Evolutionary conservation across 1,140 invertebrate species (phyloP).

Genomic region (Eupeodes corollae): DNA sequence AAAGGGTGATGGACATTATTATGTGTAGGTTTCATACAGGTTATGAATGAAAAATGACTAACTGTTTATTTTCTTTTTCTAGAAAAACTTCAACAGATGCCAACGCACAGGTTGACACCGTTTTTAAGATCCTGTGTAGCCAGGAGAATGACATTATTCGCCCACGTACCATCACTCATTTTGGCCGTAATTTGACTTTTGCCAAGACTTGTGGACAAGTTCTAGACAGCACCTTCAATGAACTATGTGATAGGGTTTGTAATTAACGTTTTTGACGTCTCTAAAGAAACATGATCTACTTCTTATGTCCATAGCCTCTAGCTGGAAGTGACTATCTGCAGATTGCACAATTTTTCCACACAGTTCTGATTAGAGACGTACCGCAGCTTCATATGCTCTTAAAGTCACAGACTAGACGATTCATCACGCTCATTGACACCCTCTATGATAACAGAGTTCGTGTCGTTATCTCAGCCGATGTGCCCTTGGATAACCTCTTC

Average conservation of each 20-base stretch:
- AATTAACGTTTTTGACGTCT: not conserved
- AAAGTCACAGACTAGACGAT: conserved; percentile 79
- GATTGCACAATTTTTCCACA: conserved; percentile 87
- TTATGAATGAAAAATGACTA: no score
- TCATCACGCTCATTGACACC: conserved; percentile 95
- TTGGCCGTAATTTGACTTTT: conserved; percentile 81
- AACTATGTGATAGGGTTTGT: conserved; percentile 80
- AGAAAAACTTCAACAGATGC: conserved; percentile 32
- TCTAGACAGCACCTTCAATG: conserved; percentile 78
- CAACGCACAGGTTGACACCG: conserved; percentile 61
- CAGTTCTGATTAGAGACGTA: conserved; percentile 82
- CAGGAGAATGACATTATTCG: conserved; percentile 85
- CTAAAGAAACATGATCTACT: conserved; percentile 3
- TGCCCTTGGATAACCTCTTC: conserved; percentile 66
- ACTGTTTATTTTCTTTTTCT: not conserved
- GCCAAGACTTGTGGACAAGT: conserved; percentile 84
- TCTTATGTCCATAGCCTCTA: conserved; percentile 60
- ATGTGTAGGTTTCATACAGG: conserved; percentile 58
- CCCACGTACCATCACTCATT: conserved; percentile 68
- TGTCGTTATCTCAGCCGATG: conserved; percentile 67
- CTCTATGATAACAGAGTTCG: conserved; percentile 88
- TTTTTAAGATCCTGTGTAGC: conserved; percentile 81
- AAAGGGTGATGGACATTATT: conserved; percentile 55
- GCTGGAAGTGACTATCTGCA: conserved; percentile 91
- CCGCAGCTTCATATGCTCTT: conserved; percentile 67